Conservation (phyloP, 2,113 vertebrate genomes). For the human (Homo sapiens) region GRCh38 chr5:7065501-7066000, state of each 20-base stretch:
- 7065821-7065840: background rate
- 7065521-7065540: background rate
- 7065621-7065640: background rate
- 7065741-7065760: background rate
- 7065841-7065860: rapidly evolving
- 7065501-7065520: background rate
- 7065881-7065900: background rate
- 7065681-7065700: background rate
- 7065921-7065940: background rate
- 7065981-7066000: background rate
- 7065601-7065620: background rate
- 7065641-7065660: background rate
- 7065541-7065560: background rate
- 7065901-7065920: background rate
- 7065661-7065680: background rate
- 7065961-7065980: background rate
- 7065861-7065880: background rate
- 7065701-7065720: background rate
- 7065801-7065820: background rate
- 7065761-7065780: background rate
- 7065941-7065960: background rate
- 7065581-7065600: background rate
- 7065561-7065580: background rate
- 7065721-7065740: background rate
- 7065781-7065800: background rate